Evolutionary conservation across 1,140 invertebrate genomes (phyloP).

Genomic region (Zeugodacus cucurbitae): DNA sequence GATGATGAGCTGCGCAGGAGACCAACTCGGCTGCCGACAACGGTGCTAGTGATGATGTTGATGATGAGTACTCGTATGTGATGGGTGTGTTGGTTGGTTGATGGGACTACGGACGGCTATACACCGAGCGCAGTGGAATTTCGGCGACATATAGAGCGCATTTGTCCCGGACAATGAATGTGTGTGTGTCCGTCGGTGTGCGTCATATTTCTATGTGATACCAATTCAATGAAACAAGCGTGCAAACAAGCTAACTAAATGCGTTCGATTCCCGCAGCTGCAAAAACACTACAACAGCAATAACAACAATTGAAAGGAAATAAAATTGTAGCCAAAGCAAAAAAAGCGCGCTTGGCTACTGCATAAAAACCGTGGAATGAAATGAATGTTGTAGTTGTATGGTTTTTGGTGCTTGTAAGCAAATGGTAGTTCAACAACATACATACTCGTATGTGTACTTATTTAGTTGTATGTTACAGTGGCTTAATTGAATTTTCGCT

Average conservation of each 20-base stretch:
- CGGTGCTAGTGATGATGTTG: background rate
- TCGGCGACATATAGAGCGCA: constrained; percentile 33
- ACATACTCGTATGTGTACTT: background rate
- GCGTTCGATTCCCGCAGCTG: constrained; percentile 21
- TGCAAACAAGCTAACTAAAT: constrained; percentile 19
- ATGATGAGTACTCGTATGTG: background rate
- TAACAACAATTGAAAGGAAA: background rate
- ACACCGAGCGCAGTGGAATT: background rate
- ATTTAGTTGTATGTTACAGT: background rate
- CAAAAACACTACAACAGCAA: background rate
- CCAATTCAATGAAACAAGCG: constrained; percentile 24
- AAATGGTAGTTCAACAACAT: constrained; percentile 23
- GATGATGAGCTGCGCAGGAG: background rate
- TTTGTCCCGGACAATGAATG: background rate
- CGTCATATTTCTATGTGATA: background rate
- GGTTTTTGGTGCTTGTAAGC: constrained; percentile 31
- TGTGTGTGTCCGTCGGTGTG: background rate
- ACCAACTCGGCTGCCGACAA: background rate
- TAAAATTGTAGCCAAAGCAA: background rate
- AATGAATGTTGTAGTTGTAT: constrained; percentile 32
- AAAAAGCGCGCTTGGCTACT: background rate
- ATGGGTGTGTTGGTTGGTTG: background rate
- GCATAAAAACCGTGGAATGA: constrained; percentile 16
- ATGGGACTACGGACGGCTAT: background rate
- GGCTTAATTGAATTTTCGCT: constrained; percentile 38